Evolutionary conservation across 1,140 invertebrate species (phyloP).

Genomic region (Lanistes nyassanus): DNA sequence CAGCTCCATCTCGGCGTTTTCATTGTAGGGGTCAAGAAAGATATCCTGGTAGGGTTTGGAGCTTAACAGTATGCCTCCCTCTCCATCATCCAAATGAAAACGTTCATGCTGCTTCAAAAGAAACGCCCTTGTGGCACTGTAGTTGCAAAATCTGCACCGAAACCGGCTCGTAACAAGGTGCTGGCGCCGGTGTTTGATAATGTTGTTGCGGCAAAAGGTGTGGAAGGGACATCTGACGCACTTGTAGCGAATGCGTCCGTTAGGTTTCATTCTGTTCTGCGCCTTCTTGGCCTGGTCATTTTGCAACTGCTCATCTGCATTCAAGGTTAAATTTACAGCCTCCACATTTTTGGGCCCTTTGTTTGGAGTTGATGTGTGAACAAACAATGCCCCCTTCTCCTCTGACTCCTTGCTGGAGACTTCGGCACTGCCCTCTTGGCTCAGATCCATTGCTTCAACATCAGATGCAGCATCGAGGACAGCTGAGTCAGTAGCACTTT

Average conservation of each 20-base stretch:
- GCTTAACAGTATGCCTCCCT: slow-evolving; percentile 2
- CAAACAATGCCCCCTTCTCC: background rate
- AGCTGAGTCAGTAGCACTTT: background rate
- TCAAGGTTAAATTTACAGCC: background rate
- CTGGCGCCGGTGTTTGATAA: slow-evolving; percentile 52
- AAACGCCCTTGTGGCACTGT: slow-evolving; percentile 48
- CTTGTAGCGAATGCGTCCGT: slow-evolving; percentile 44
- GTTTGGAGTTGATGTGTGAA: slow-evolving; percentile 2
- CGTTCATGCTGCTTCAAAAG: slow-evolving; percentile 42
- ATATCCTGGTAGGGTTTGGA: slow-evolving; percentile 36
- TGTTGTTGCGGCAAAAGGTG: slow-evolving; percentile 50
- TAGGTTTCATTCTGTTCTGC: slow-evolving; percentile 7
- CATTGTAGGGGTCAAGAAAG: slow-evolving; percentile 39
- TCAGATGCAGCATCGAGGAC: background rate
- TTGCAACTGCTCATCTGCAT: background rate
- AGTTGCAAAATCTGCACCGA: slow-evolving; percentile 49
- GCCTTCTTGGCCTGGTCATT: slow-evolving; percentile 9
- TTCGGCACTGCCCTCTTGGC: slow-evolving; percentile 11
- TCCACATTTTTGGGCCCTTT: slow-evolving; percentile 6
- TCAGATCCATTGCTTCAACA: slow-evolving; percentile 26
- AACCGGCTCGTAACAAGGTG: slow-evolving; percentile 51
- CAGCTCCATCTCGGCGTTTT: background rate
- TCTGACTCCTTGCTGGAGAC: background rate
- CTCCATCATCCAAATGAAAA: slow-evolving; percentile 19
- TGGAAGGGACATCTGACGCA: slow-evolving; percentile 52